These are phyloP conservation scores for Callimico goeldii DNA, from an alignment of 2,797 vertebrate species.

Conservation along the genomic window DNA sequence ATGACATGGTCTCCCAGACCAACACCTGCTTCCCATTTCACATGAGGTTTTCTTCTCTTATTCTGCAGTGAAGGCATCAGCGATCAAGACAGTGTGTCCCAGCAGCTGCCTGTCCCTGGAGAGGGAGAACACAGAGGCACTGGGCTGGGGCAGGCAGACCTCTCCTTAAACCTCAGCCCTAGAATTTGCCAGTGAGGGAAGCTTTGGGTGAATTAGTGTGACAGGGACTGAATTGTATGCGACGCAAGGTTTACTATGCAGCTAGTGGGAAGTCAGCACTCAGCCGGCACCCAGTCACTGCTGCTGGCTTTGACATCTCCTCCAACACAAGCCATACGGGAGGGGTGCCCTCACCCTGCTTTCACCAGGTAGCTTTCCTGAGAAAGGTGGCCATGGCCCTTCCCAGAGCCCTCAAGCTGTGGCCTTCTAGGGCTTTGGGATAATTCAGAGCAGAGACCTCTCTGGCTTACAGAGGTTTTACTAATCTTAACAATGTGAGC, in stretches of 20 bases:
- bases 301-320: too few species aligned
- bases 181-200: not conserved
- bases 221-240: not conserved
- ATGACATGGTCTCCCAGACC: not conserved
- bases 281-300: too few species aligned
- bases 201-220: not conserved
- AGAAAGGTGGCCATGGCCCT: not conserved
- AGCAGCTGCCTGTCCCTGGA: not conserved
- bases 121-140: too few species aligned
- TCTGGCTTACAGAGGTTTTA: not conserved
- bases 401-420: not conserved
- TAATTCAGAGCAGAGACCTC: not conserved
- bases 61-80: not conserved
- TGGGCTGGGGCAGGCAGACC: too few species aligned
- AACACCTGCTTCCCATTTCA: not conserved
- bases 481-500: not conserved
- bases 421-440: not conserved
- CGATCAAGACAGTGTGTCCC: too few species aligned
- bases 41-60: not conserved
- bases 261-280: fast-evolving
- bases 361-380: fast-evolving
- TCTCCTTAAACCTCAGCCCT: not conserved
- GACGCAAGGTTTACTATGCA: fast-evolving
- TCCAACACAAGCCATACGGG: not conserved
- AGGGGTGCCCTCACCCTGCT: too few species aligned